phyloP scores from a whole-genome alignment of 2,797 vertebrate species.

The Hippoglossus hippoglossus region DNA sequence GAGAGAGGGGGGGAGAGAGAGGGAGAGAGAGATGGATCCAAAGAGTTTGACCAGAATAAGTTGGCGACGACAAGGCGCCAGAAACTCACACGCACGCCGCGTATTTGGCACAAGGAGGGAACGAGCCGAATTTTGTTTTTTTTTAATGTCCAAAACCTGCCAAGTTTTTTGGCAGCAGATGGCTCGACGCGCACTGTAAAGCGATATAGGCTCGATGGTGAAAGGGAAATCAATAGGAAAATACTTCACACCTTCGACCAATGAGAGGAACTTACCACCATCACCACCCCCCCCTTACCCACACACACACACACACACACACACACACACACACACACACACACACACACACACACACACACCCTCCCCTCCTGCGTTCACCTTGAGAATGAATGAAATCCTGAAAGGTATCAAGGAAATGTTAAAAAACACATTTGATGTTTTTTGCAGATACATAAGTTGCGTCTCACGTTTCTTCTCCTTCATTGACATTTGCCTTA shows the following conservation, averaged over 20 bases:
- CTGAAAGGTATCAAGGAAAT: conserved; percentile 4
- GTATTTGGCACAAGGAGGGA: conserved; percentile 54
- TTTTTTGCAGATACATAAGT: neutral
- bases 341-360: neutral
- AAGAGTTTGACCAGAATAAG: conserved; percentile 72
- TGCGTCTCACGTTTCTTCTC: too few relatives aligned
- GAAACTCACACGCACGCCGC: conserved; percentile 51
- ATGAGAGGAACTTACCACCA: conserved; percentile 17
- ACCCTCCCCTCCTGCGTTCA: conserved; percentile 1
- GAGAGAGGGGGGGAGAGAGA: conserved; percentile 42
- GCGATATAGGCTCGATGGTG: conserved; percentile 18
- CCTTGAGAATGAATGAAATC: conserved; percentile 53
- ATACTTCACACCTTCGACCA: conserved; percentile 51
- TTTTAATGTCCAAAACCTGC: conserved; percentile 32
- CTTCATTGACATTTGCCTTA: neutral
- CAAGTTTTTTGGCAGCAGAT: conserved; percentile 75
- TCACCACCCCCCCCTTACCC: neutral
- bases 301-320: too few relatives aligned
- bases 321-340: too few relatives aligned
- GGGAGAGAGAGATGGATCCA: conserved; percentile 41
- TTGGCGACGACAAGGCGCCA: conserved; percentile 57
- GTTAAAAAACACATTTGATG: neutral
- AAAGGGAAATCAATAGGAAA: conserved; percentile 40
- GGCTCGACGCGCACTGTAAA: conserved; percentile 58
- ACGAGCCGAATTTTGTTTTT: conserved; percentile 14